Base-by-base conservation (phyloP, 2,113 vertebrate species). In the Hippocampus barbouri region DNA sequence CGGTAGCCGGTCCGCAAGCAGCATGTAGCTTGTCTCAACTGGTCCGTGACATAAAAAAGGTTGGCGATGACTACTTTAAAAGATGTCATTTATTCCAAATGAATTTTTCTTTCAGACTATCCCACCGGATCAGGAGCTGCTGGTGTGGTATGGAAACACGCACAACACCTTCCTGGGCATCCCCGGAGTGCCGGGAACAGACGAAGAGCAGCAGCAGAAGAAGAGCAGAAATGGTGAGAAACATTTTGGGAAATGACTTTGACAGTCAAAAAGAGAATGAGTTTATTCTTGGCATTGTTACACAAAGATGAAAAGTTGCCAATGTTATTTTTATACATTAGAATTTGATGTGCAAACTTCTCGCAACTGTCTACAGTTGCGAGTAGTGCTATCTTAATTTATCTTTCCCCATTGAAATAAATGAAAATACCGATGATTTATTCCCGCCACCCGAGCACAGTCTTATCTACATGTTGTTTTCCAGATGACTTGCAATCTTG, bases 101-200 rank as follows among this genome's bases (percentile, higher is more conserved):
- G 47, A 5, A 51, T 51, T 47, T 16, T 9, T 68, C 9, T 68
- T 68, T 20, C 15, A 68, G 66, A 68, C 51, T n/a, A 97, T 99
- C 76, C 97, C 97, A 25, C 97, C 97, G 0, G 97, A 98, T 76
- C 97, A 99, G 88, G 97, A 99, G 76, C 90, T 99, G 78, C 92
- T 99, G 25, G 97, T 98, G 12, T 99, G 97, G 97, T 99, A 99
- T 0, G 94, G 97, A 56, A 98, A 97, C 81, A 97, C 96, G 0
- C 96, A 97, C 71, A 98, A 96, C 85, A 98, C 94, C 2, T 99
- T 99, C 80, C 90, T 99, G 53, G 97, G 97, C 1, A 98, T 98
- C 62, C 97, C 97, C 0, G 97, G 97, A 0, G 97, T 99, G 41
- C 95, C 97, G 0, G 95, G 95, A 9, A 84, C 89, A 5, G 96